These are phyloP conservation scores for Periophthalmodon schlosseri DNA, from an alignment of 2,113 vertebrate genomes.

Conservation along the genomic window DNA sequence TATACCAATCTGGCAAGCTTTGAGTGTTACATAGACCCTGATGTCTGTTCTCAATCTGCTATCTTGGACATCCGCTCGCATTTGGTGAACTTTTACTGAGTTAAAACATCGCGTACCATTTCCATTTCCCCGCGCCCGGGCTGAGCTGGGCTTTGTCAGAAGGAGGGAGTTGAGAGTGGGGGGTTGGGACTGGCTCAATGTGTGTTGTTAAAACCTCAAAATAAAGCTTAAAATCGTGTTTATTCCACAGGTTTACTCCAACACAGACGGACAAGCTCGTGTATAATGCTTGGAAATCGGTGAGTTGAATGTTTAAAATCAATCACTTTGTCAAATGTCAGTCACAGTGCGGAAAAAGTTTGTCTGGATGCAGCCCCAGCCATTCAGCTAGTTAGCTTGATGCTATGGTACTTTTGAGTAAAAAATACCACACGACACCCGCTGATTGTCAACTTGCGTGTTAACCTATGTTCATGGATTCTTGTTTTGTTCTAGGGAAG, in stretches of 20 bases:
- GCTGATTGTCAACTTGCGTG: neutral
- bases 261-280: neutral
- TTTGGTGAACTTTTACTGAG: conserved; percentile 17
- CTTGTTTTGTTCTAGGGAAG: conserved; percentile 59
- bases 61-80: fast-evolving
- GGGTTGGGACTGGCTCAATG: conserved; percentile 66
- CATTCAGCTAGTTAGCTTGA: conserved; percentile 58
- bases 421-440: neutral
- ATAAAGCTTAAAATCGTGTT: neutral
- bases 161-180: conserved; percentile 67
- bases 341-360: conserved; percentile 22
- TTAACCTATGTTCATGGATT: neutral
- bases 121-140: conserved; percentile 67
- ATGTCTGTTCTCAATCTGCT: neutral
- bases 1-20: neutral
- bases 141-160: conserved; percentile 64
- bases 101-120: conserved; percentile 35
- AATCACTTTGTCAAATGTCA: conserved; percentile 1
- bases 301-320: conserved; percentile 48
- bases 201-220: conserved; percentile 15
- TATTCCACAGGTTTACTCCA: conserved; percentile 57
- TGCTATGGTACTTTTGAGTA: conserved; percentile 9
- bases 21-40: fast-evolving
- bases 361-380: conserved; percentile 34
- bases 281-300: conserved; percentile 77